These are phyloP conservation scores for Coelopa frigida DNA, from an alignment of 1,140 invertebrate genomes.

Conservation along the genomic window DNA sequence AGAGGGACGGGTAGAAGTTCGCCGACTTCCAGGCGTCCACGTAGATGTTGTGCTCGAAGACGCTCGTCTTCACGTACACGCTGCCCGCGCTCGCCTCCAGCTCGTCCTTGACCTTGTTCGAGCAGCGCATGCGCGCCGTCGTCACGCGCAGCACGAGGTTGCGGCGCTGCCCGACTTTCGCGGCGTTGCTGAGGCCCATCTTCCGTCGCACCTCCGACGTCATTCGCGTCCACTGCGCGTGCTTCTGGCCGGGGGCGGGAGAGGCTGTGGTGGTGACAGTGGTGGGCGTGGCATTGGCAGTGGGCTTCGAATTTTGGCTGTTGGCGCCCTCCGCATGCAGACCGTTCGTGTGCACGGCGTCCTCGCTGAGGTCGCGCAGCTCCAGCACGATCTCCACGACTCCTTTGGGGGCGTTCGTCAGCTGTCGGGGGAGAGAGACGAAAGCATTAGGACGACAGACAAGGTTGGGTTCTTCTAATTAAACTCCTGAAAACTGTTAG, in stretches of 20 bases:
- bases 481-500: no score
- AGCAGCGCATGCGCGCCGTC: conserved; percentile 37
- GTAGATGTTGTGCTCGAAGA: conserved; percentile 59
- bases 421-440: conserved; percentile 15
- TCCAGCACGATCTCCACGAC: conserved; percentile 34
- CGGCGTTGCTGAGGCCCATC: conserved; percentile 34
- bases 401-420: conserved; percentile 32
- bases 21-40: conserved; percentile 70
- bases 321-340: background rate
- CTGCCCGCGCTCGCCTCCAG: conserved; percentile 34
- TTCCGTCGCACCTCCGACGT: conserved; percentile 33
- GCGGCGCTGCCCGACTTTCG: conserved; percentile 7
- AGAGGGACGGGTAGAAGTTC: conserved; percentile 60
- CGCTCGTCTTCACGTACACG: conserved; percentile 66
- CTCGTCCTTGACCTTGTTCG: conserved; percentile 42
- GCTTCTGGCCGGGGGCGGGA: background rate
- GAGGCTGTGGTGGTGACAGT: conserved; percentile 1
- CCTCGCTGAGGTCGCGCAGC: conserved; percentile 26
- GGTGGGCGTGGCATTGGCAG: background rate
- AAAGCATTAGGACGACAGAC: background rate
- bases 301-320: background rate
- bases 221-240: conserved; percentile 27
- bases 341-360: background rate
- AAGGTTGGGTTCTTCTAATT: no score
- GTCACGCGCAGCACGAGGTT: conserved; percentile 27